Evolutionary conservation across 2,113 vertebrate genomes (phyloP).

Genomic region (Istiophorus platypterus): DNA sequence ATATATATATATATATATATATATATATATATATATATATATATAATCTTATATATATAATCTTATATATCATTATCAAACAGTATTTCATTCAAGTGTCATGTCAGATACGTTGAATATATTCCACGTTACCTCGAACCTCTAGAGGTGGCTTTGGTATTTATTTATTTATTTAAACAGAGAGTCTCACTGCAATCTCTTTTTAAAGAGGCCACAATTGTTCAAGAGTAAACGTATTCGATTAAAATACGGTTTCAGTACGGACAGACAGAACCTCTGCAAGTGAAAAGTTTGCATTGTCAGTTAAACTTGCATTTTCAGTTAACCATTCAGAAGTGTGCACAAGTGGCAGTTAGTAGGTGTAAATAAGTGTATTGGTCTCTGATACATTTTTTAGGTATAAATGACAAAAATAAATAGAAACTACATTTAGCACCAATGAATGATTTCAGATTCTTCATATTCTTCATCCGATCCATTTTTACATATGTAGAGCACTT

Average conservation of each 20-base stretch:
- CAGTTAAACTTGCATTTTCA: too few relatives aligned
- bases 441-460: background rate
- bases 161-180: too few relatives aligned
- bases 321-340: too few relatives aligned
- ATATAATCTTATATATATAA: too few relatives aligned
- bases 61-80: background rate
- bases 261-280: background rate
- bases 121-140: too few relatives aligned
- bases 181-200: background rate
- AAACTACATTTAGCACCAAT: background rate
- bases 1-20: too few relatives aligned
- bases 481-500: slow-evolving; percentile 30
- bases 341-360: background rate
- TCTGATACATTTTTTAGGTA: background rate
- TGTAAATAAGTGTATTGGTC: background rate
- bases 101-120: too few relatives aligned
- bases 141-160: background rate
- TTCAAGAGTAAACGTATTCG: too few relatives aligned
- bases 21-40: too few relatives aligned
- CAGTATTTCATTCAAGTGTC: background rate
- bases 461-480: background rate
- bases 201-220: background rate
- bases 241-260: too few relatives aligned
- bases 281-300: too few relatives aligned
- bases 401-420: background rate